Percentiles rank a stretch among this genome's conserved stretches.
Conservation (phyloP, 2,113 vertebrate genomes). For the Caracal caracal region DNA sequence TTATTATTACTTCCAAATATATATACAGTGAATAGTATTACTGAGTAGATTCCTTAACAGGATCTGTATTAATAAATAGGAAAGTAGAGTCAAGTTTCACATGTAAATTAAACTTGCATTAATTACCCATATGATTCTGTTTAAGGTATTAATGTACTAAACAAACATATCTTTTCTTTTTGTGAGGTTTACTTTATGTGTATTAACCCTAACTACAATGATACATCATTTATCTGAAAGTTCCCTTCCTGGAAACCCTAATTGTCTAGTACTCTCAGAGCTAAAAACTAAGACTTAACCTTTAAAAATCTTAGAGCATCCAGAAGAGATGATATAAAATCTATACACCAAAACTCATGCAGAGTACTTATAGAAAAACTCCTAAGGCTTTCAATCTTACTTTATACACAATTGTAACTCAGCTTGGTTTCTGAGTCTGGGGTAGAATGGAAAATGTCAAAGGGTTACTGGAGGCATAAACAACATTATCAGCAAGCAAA, state of each 20-base stretch:
- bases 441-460: slow-evolving; percentile 47
- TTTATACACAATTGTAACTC: slow-evolving; percentile 45
- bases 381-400: background rate
- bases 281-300: slow-evolving; percentile 38
- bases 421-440: slow-evolving; percentile 42
- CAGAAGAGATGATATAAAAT: slow-evolving; percentile 44
- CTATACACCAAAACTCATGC: slow-evolving; percentile 3
- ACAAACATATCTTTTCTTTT: slow-evolving; percentile 6
- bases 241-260: slow-evolving; percentile 35
- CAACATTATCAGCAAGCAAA: slow-evolving; percentile 49
- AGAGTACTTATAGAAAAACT: slow-evolving; percentile 42
- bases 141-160: slow-evolving; percentile 47
- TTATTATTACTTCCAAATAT: slow-evolving; percentile 38
- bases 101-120: slow-evolving; percentile 1
- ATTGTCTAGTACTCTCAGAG: slow-evolving; percentile 15
- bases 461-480: slow-evolving; percentile 38
- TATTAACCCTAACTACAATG: slow-evolving; percentile 39
- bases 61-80: slow-evolving; percentile 6
- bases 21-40: slow-evolving; percentile 16
- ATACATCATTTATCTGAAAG: slow-evolving; percentile 8
- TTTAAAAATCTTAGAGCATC: background rate
- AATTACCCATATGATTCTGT: background rate
- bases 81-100: background rate
- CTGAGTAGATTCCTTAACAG: background rate
- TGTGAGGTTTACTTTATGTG: slow-evolving; percentile 7